These are phyloP conservation scores for Columba guinea DNA, from an alignment of 2,797 vertebrate genomes.

Conservation along the genomic window DNA sequence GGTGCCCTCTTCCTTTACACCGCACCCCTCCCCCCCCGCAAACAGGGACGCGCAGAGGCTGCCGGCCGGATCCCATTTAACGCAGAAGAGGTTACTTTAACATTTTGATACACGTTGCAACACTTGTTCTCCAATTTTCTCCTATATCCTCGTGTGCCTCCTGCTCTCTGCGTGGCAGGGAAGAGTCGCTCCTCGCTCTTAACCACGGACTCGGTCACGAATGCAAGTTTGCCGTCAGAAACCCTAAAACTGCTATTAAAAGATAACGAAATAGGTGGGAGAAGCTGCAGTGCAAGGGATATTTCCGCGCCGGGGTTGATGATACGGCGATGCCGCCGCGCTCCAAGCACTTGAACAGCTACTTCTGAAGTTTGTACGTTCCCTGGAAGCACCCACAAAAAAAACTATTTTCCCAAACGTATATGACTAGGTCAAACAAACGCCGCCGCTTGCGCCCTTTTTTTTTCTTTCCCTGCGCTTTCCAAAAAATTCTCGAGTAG, in stretches of 20 bases:
- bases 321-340: background rate
- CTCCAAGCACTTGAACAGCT: background rate
- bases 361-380: background rate
- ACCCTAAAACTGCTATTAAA: background rate
- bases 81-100: background rate
- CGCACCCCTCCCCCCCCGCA: fast-evolving
- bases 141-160: fast-evolving
- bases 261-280: background rate
- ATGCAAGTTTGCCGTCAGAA: fast-evolving
- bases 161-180: background rate
- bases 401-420: slow-evolving; percentile 18
- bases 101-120: background rate
- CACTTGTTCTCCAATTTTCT: background rate
- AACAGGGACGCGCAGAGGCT: background rate
- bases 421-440: slow-evolving; percentile 55
- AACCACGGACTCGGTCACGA: no score
- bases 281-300: background rate
- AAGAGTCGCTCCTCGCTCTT: background rate
- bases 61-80: background rate
- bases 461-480: slow-evolving; percentile 25
- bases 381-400: slow-evolving; percentile 3
- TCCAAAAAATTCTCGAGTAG: slow-evolving; percentile 50
- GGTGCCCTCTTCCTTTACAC: background rate
- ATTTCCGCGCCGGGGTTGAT: background rate
- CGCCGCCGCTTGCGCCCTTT: background rate